Base-by-base conservation (phyloP, 2,797 vertebrate species). In the Alectoris magna region DNA sequence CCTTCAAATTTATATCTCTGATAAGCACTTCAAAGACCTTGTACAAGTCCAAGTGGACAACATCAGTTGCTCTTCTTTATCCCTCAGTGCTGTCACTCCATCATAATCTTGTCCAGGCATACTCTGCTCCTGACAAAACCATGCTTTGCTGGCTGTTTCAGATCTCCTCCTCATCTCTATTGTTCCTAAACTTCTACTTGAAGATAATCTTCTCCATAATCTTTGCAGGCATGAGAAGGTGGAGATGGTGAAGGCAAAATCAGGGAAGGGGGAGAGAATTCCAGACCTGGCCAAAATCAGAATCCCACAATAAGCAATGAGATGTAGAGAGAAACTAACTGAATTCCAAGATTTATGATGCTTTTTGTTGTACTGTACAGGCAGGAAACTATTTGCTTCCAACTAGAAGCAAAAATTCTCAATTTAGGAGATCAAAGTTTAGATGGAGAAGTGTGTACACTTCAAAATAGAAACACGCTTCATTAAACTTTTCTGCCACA, bases 341-440 rank as follows among this genome's bases (percentile, higher is more conserved):
- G 55, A 39, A 51, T 56, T 10, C 15, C 12, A 58, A 19, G 21
- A 34, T 15, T 91, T 68, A 17, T 27, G 51, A 8, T 56, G 9
- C 27, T 55, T 48, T 79, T 48, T 71, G 3, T 48, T 76, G 31
- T 5, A 27, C 10, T 39, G 16, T 16, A 77, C 18, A 76, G 46
- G 7, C 2, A 2, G 5, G 12, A 84, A 70, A 1, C 2, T 12
- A 8, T 76, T 60, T 1, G 0, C 14, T 46, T 51, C 3, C 6
- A 80, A 63, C 6, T 4, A 51, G 22, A 12, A 74, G 49, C 0
- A 1, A 74, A 71, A 77, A 41, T 38, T 73, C 14, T 71, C 6
- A 14, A 4, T 34, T 60, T 41, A 60, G 14, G 6, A 9, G 8
- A 74, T 36, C 31, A 24, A 89, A 85, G 21, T 80, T 62, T 38